Percentiles rank a stretch among this genome's conserved stretches.
Evolutionary conservation across 2,113 vertebrate genomes (phyloP).

Genomic region (Dendrocopos noguchii): DNA sequence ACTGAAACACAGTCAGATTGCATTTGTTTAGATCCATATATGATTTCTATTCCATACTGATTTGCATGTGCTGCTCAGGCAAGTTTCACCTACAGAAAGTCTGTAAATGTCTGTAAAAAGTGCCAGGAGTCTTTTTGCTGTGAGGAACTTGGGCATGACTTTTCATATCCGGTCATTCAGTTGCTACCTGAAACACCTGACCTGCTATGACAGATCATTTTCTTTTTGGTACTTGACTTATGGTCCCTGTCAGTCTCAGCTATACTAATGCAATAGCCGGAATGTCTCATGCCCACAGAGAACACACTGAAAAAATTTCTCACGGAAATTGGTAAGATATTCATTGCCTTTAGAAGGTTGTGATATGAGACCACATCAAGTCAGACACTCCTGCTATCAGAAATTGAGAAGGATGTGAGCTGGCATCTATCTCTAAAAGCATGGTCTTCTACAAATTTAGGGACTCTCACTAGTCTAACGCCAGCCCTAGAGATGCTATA

Average conservation of each 20-base stretch:
- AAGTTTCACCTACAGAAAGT: not conserved
- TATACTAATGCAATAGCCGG: not conserved
- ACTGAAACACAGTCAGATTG: not conserved
- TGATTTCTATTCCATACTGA: not conserved
- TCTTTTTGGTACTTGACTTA: not conserved
- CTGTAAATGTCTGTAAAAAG: too few species aligned
- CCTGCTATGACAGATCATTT: not conserved
- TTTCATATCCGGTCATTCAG: not conserved
- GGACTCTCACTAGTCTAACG: not conserved
- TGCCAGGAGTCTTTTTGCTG: too few species aligned
- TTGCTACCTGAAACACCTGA: not conserved
- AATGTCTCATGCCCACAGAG: not conserved
- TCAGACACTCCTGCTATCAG: not conserved
- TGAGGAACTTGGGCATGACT: not conserved
- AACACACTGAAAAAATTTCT: not conserved
- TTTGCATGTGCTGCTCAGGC: not conserved
- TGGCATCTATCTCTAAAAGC: not conserved
- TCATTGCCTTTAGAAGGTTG: not conserved
- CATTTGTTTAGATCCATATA: not conserved
- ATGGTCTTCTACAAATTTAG: not conserved
- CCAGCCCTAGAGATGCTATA: not conserved
- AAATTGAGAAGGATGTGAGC: not conserved
- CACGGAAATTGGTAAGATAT: not conserved
- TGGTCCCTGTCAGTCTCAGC: not conserved
- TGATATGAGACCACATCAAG: not conserved